These are phyloP conservation scores for Athripsodes cinereus DNA, from an alignment of 2,888 invertebrate species.

Conservation along the genomic window DNA sequence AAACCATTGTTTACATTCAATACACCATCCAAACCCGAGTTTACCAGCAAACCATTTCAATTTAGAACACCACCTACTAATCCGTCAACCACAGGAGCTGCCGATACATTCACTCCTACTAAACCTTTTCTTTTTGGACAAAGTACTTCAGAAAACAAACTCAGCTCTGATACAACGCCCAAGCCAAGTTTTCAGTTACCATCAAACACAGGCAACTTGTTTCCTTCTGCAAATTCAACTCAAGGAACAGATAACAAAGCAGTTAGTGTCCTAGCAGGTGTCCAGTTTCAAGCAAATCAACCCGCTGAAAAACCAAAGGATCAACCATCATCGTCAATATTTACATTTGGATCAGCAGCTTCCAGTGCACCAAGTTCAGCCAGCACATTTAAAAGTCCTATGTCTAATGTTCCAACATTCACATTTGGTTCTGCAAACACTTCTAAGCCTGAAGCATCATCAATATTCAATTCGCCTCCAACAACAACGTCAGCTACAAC, in stretches of 20 bases:
- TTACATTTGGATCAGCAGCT: conserved; percentile 13
- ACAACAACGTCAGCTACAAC: background rate
- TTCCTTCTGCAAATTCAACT: conserved; percentile 9
- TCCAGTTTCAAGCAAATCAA: conserved; percentile 6
- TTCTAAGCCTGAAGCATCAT: conserved; percentile 14
- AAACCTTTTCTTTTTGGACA: background rate
- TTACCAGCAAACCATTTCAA: conserved; percentile 29
- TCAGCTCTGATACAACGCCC: background rate
- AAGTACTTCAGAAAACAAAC: background rate
- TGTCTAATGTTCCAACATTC: conserved; percentile 32
- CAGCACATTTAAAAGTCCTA: conserved; percentile 22
- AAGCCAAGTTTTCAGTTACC: conserved; percentile 11
- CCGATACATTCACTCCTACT: conserved; percentile 9
- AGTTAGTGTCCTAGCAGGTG: background rate
- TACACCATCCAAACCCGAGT: conserved; percentile 15
- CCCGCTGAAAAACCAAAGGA: conserved; percentile 18
- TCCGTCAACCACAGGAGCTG: conserved; percentile 8
- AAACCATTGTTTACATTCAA: conserved; percentile 28
- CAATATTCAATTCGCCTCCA: conserved; percentile 6
- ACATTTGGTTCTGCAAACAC: conserved; percentile 32
- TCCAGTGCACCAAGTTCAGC: background rate
- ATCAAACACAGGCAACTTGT: conserved; percentile 3
- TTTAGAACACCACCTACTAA: conserved; percentile 32
- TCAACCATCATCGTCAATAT: conserved; percentile 8
- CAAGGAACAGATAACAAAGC: background rate